These are phyloP conservation scores for Xerus rutilus DNA, from an alignment of 2,797 vertebrate species.

Conservation along the genomic window DNA sequence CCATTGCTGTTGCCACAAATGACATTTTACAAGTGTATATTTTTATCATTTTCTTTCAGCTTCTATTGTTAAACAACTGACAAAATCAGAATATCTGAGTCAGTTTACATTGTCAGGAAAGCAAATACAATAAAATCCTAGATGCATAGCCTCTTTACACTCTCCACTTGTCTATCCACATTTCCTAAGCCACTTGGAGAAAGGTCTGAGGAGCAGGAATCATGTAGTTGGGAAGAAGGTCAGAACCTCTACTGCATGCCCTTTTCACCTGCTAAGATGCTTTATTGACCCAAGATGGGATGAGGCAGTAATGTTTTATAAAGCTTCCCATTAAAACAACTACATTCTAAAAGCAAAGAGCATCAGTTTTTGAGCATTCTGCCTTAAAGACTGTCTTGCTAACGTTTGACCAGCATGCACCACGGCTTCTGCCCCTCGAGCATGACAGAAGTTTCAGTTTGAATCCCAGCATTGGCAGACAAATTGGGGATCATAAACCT, in stretches of 20 bases:
- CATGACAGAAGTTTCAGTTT: conserved; percentile 52
- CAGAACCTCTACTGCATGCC: not conserved
- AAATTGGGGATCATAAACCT: conserved; percentile 77
- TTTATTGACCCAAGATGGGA: conserved; percentile 60
- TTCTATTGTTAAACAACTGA: not conserved
- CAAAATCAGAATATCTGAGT: conserved; percentile 61
- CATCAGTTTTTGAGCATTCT: not conserved
- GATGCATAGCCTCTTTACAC: not conserved
- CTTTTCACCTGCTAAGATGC: conserved; percentile 45
- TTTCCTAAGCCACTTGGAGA: not conserved
- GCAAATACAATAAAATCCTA: conserved; percentile 3
- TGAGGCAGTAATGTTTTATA: conserved; percentile 53
- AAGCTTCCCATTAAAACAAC: conserved; percentile 66
- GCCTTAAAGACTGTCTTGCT: conserved; percentile 66
- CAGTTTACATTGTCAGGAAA: conserved; percentile 63
- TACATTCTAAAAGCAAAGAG: not conserved
- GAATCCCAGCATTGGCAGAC: conserved; percentile 62
- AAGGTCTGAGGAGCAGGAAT: not conserved
- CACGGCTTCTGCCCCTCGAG: not conserved
- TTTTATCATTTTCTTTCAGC: conserved; percentile 55
- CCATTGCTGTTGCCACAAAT: conserved; percentile 15
- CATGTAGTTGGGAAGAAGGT: not conserved
- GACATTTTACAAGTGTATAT: conserved; percentile 49
- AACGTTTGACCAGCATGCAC: not conserved
- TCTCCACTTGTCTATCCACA: not conserved